Base-by-base conservation (phyloP, 2,888 invertebrate species). In the Volucella inflata region DNA sequence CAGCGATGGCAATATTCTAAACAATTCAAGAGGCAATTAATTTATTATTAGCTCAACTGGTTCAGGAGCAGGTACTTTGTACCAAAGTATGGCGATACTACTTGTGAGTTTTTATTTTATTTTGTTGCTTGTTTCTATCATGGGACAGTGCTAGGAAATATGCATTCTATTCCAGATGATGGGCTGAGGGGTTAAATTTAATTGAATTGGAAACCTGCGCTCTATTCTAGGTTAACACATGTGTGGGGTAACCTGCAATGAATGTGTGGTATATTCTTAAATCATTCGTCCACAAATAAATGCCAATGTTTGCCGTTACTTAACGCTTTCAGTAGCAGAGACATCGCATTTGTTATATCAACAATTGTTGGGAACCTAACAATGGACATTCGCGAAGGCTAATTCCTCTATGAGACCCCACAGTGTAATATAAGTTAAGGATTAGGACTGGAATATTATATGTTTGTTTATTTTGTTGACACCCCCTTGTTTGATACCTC, bases 21-120 rank as follows among this genome's bases (percentile, higher is more conserved):
- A 42, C 51, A 53, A 62, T 70, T 76, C 46, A 62, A 48, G 46
- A 70, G 68, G 14, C 77, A 77, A 70, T 70, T 70, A 62, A 62
- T 55, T 68, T 77, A 62, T 55, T 70, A 62, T 62, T 64, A 77
- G 55, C 30, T 40, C 55, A 68, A 44, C 17, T 30, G 30, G 30
- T 30, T 30, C 44, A 77, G 48, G 46, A 46, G 11, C 44, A 53
- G 51, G 48, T 55, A 62, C 14, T 62, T 62, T 57, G 60, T 30
- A 30, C 30, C 30, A 4, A 40, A 59, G 53, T 51, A 71, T 55
- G 50, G 42, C 44, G 12, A 55, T 51, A 60, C 48, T 75, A 16
- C 11, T 46, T 17, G 17, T 55, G 65, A 55, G 48, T 75, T 57
- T 71, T 71, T n/a, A 50, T 40, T 55, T 55, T 2, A 50, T 71